These are phyloP conservation scores for Columba janthina DNA, from an alignment of 2,113 vertebrate genomes.

Conservation along the genomic window DNA sequence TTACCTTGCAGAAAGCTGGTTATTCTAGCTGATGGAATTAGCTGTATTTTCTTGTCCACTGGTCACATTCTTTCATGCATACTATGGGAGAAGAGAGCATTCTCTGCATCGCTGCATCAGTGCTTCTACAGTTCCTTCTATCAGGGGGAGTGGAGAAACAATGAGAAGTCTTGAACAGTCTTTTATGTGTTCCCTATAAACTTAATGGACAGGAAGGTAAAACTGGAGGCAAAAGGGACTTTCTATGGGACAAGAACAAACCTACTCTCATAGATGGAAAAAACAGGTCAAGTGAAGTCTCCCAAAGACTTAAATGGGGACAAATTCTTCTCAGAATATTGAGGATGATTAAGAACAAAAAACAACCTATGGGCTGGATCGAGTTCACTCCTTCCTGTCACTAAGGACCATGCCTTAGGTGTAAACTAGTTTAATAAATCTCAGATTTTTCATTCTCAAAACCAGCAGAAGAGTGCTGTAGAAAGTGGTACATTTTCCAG, in stretches of 20 bases:
- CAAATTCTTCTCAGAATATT: not conserved
- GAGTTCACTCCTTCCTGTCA: not conserved
- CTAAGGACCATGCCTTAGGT: not conserved
- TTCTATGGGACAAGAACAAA: not conserved
- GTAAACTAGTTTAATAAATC: not conserved
- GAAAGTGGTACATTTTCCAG: not conserved
- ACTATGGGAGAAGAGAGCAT: constrained; percentile 60
- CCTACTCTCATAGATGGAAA: not conserved
- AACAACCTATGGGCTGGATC: not conserved
- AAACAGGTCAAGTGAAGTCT: not conserved
- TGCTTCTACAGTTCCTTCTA: constrained; percentile 71
- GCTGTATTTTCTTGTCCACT: constrained; percentile 60
- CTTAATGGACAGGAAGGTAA: not conserved
- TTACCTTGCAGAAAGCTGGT: constrained; percentile 69
- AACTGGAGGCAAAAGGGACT: not conserved
- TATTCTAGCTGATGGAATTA: constrained; percentile 48
- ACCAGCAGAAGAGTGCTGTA: not conserved
- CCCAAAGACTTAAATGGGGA: not conserved
- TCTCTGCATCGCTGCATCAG: constrained; percentile 66
- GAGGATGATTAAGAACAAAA: not conserved
- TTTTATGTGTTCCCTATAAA: not conserved
- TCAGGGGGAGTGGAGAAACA: constrained; percentile 60
- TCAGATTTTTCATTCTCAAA: not conserved
- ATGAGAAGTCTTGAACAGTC: constrained; percentile 40
- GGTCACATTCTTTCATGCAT: constrained; percentile 67